These are phyloP conservation scores for Phrynocephalus vlangalii DNA, from an alignment of 2,797 vertebrate species.

Conservation along the genomic window DNA sequence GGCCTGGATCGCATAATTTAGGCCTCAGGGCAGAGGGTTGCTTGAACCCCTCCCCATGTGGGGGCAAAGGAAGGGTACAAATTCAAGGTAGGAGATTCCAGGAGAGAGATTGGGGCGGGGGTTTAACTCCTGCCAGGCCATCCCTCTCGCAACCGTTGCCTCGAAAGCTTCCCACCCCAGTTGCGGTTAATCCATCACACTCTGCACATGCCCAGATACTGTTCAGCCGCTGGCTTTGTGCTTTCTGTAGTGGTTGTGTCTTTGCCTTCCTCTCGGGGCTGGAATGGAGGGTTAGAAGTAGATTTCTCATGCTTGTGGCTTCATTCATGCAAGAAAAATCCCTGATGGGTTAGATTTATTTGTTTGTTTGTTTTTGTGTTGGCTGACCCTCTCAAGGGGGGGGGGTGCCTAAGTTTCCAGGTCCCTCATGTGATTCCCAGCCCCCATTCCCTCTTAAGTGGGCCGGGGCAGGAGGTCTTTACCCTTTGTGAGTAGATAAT, in stretches of 20 bases:
- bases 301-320: neutral
- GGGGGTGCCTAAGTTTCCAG: no score
- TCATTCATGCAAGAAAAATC: no score
- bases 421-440: neutral
- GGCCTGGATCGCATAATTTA: neutral
- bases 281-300: no score
- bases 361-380: neutral
- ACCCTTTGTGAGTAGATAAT: no score
- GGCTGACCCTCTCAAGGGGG: neutral
- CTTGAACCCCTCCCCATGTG: no score
- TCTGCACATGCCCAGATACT: neutral
- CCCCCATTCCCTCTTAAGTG: no score
- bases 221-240: neutral
- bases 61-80: no score
- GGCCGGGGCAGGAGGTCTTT: neutral
- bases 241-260: neutral
- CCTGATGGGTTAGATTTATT: neutral
- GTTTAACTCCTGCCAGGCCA: neutral
- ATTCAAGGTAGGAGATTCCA: no score
- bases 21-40: neutral
- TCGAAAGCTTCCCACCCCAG: neutral
- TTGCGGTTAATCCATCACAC: neutral
- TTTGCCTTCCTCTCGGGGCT: neutral
- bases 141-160: neutral
- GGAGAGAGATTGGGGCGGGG: no score